Evolutionary conservation across 2,888 invertebrate species (phyloP), one percentile per base, ranked within the genome.

Genomic region (Ethmia dodecea): DNA sequence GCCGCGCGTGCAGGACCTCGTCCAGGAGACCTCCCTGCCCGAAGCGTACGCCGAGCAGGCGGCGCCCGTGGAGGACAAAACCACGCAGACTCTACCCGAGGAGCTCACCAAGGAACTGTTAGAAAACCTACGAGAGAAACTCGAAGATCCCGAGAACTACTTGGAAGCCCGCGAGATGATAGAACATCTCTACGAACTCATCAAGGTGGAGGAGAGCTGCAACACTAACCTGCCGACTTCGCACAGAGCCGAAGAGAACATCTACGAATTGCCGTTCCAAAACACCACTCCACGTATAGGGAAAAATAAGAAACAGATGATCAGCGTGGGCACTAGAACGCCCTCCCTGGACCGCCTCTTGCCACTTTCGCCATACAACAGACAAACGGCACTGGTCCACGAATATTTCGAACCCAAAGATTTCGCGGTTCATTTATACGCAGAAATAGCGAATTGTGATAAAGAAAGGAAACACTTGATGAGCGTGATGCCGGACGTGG

Each of bases 151-250:
- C 0, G 89, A 90, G 35, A 91, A 92, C 38, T 92, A 92, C 49
- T 89, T 90, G 34, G 91, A 93, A 59, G 93, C 93, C 2, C 84
- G 92, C 24, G 92, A 93, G 67, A 91, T 92, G 84, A 93, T 94
- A 40, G 93, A 93, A 58, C 91, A 92, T 52, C 75, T 93, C 4
- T 93, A 93, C 55, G 93, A 92, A 64, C 86, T 92, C 33, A 91
- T 93, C 30, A 92, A 92, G 60, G 89, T 92, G 2, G 91, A 92
- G 55, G 91, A 92, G 51, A 89, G 87, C 43, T 89, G 89, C 49
- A 88, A 89, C 43, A 81, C 84, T 38, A 88, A 88, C 46, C 45
- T 50, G 3, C 61, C 64, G 0, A 55, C 45, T 13, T 5, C 45
- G 11, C 29, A 38, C 9, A 58, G 55, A 14, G 42, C 45, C 0